Base-by-base conservation (phyloP, 2,113 vertebrate species). In the Calidris pugnax region DNA sequence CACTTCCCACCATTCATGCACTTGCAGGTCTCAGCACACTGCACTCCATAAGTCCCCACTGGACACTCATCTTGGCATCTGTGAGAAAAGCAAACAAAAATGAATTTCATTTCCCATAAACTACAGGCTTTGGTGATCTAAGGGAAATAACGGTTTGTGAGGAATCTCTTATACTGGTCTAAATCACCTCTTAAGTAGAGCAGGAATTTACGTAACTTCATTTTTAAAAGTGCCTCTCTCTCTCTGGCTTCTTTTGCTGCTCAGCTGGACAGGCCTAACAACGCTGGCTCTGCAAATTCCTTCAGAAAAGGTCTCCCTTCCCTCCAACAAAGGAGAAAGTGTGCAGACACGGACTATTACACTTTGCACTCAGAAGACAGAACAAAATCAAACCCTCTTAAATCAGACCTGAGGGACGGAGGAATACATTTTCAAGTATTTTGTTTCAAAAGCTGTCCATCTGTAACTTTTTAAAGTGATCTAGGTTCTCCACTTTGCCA, bases 41-140 rank as follows among this genome's bases (percentile, higher is more conserved):
- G 97, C 22, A 97, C 74, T 18, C 99, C 99, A 0, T 98, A 99
- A 32, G 97, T 98, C 12, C 99, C 99, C 48, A 99, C 98, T 0
- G 99, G 98, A 81, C 99, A 99, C 92, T 99, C 97, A 4, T 99
- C 99, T 94, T 99, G 99, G 94, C 99, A 99, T 68, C 99, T 99
- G 92, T 48, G 67, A 62, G 75, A 56, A 90, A 80, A 73, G 51
- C 4, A 6, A 16, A 30, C 4, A 14, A 12, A 37, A 55, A 55
- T 7, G 15, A 48, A 7, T 11, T 82, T 7, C 55, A 56, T 35
- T 80, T 59, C 9, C 9, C 18, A 53, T 27, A 66, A 87, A 57
- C 5, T 7, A 47, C 8, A 53, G 22, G 12, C 73, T 53, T 39
- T 67, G 32, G 53, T 66, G 4, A 17, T 30, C 57, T 37, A 47